These are phyloP conservation scores for Chaetodon auriga DNA, from an alignment of 2,113 vertebrate species.

Conservation along the genomic window DNA sequence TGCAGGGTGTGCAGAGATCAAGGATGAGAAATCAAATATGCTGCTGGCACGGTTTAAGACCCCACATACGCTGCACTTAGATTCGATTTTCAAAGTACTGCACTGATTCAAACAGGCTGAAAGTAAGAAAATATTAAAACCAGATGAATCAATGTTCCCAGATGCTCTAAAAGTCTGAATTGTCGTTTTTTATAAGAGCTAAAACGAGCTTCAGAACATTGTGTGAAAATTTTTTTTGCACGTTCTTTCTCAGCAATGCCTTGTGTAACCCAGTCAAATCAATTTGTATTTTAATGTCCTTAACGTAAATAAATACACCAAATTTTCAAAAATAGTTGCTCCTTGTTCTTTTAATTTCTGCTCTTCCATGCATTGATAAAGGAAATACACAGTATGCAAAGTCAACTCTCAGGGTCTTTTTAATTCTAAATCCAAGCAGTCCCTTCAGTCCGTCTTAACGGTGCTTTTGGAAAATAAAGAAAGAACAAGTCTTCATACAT, in stretches of 20 bases:
- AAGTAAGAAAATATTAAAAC: not conserved
- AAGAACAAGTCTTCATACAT: too few relatives aligned
- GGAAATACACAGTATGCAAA: not conserved
- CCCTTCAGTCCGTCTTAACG: too few relatives aligned
- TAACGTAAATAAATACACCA: conserved; percentile 37
- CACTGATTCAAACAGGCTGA: too few relatives aligned
- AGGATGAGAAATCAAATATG: not conserved
- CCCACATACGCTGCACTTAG: conserved; percentile 12
- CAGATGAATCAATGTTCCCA: not conserved
- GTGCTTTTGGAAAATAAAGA: too few relatives aligned
- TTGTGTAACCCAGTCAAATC: not conserved
- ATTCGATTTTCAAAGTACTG: not conserved
- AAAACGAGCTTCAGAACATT: not conserved
- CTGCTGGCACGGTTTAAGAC: not conserved
- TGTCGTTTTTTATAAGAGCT: not conserved
- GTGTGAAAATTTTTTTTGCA: not conserved
- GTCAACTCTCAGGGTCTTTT: not conserved
- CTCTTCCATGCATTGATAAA: not conserved
- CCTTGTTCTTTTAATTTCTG: conserved; percentile 9
- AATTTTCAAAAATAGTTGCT: not conserved
- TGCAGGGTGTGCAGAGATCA: conserved; percentile 2
- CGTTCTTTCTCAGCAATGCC: not conserved
- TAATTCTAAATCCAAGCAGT: not conserved
- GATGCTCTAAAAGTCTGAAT: not conserved
- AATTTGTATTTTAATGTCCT: not conserved